A percentile compares a stretch with the other conserved stretches of the same genome.
phyloP scores from a whole-genome alignment of 1,140 invertebrate genomes.

The Euura saliciscinereae region DNA sequence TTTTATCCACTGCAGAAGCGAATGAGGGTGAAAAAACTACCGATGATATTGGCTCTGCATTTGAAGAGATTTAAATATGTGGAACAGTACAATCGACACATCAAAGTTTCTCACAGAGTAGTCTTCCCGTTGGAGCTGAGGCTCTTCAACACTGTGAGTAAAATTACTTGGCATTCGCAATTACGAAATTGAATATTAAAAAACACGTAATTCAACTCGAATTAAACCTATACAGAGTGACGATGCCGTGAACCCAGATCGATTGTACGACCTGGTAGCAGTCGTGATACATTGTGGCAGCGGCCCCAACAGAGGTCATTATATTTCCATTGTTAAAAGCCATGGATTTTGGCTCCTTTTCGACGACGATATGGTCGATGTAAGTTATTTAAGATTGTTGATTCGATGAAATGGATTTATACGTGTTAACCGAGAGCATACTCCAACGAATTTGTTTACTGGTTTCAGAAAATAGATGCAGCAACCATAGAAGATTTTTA shows the following conservation, averaged over 20 bases:
- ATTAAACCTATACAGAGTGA: slow-evolving; percentile 77
- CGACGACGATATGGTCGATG: slow-evolving; percentile 99
- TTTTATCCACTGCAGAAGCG: slow-evolving; percentile 73
- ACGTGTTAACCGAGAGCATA: background rate
- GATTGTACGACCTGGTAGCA: slow-evolving; percentile 97
- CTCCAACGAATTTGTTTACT: background rate
- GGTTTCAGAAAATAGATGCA: slow-evolving; percentile 95
- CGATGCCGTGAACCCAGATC: slow-evolving; percentile 96
- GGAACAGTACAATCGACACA: slow-evolving; percentile 97
- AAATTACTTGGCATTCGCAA: background rate
- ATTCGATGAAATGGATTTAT: slow-evolving; percentile 90
- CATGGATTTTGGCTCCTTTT: slow-evolving; percentile 99
- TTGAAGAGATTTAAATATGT: slow-evolving; percentile 99
- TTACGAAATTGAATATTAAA: background rate
- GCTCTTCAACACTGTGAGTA: slow-evolving; percentile 95
- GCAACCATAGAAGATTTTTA: slow-evolving; percentile 99
- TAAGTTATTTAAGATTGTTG: slow-evolving; percentile 63
- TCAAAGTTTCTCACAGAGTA: slow-evolving; percentile 98
- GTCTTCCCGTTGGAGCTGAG: slow-evolving; percentile 98
- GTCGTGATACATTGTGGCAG: slow-evolving; percentile 99
- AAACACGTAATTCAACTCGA: background rate
- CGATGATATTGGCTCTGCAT: slow-evolving; percentile 96
- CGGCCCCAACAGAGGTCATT: slow-evolving; percentile 98
- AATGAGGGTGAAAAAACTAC: slow-evolving; percentile 98
- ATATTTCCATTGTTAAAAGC: slow-evolving; percentile 99